Evolutionary conservation across 2,888 invertebrate genomes (phyloP).

Genomic region (Geotrupes spiniger): DNA sequence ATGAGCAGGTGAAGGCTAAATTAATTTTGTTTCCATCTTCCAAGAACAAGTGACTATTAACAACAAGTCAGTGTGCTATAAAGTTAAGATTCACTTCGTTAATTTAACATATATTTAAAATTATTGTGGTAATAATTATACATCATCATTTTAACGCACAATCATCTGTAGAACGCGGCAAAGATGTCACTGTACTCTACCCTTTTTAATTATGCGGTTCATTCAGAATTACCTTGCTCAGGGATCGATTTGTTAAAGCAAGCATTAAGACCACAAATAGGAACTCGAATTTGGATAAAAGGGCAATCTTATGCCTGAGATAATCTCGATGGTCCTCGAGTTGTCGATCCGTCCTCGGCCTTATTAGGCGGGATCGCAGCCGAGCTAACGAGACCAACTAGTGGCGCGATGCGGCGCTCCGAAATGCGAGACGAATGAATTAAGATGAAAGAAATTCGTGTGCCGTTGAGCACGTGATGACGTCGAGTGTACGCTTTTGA

Average conservation of each 20-base stretch:
- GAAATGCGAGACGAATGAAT: conserved; percentile 24
- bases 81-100: too few relatives aligned
- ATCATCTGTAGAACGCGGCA: too few relatives aligned
- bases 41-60: too few relatives aligned
- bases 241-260: conserved; percentile 12
- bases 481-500: too few relatives aligned
- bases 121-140: too few relatives aligned
- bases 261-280: conserved; percentile 21
- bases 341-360: conserved; percentile 30
- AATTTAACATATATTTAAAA: too few relatives aligned
- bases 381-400: conserved; percentile 30
- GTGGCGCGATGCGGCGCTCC: conserved; percentile 17
- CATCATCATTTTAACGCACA: too few relatives aligned
- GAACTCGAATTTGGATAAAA: conserved; percentile 25
- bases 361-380: conserved; percentile 27
- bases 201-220: not conserved
- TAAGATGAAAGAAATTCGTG: conserved; percentile 39
- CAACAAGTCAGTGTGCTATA: too few relatives aligned
- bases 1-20: too few relatives aligned
- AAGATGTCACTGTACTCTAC: not conserved
- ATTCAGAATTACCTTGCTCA: not conserved
- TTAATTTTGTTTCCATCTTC: too few relatives aligned
- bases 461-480: conserved; percentile 26
- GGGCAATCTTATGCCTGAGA: conserved; percentile 31
- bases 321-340: conserved; percentile 31